Evolutionary conservation across 2,797 vertebrate species (phyloP).

Genomic region (Ceryle rudis): DNA sequence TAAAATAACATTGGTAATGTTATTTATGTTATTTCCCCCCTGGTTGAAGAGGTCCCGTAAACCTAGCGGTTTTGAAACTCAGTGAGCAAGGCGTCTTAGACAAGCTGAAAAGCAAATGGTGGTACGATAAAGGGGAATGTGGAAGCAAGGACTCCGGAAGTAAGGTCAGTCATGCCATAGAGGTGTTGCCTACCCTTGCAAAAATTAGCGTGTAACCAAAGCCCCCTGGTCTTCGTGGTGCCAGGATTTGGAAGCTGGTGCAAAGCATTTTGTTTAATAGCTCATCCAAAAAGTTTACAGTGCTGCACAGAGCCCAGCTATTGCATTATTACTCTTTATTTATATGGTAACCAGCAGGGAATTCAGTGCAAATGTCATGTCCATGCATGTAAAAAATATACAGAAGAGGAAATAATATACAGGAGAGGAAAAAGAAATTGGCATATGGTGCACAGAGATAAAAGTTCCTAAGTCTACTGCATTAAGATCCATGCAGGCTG

Average conservation of each 20-base stretch:
- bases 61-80: slow-evolving; percentile 99
- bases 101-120: slow-evolving; percentile 99
- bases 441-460: neutral
- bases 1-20: slow-evolving; percentile 99
- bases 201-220: slow-evolving; percentile 76
- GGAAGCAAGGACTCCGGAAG: slow-evolving; percentile 98
- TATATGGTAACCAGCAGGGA: neutral
- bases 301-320: neutral
- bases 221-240: slow-evolving; percentile 54
- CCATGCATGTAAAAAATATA: neutral
- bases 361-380: neutral
- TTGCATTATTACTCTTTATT: slow-evolving; percentile 43
- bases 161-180: slow-evolving; percentile 95
- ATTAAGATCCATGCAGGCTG: neutral
- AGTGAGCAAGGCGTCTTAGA: slow-evolving; percentile 99
- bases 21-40: slow-evolving; percentile 99
- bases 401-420: neutral
- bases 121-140: slow-evolving; percentile 99
- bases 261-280: neutral
- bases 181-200: slow-evolving; percentile 80
- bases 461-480: neutral
- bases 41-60: slow-evolving; percentile 99
- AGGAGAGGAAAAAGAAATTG: slow-evolving; percentile 3
- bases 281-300: neutral
- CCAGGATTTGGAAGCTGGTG: slow-evolving; percentile 53